Evolutionary conservation across 2,797 vertebrate genomes (phyloP).

Genomic region (Harpagifer antarcticus): DNA sequence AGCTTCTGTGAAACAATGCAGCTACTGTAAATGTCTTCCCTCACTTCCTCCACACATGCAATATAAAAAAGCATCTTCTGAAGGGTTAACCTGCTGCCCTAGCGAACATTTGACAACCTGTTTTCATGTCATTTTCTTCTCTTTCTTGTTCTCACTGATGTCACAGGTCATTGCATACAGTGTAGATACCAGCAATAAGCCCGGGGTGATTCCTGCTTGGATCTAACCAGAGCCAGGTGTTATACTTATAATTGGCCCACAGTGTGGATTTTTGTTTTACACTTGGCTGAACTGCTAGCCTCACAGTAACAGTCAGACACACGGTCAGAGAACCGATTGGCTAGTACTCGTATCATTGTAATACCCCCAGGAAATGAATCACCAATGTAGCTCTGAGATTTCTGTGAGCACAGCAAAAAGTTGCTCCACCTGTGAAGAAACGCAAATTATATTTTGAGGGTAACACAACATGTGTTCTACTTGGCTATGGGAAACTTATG

Average conservation of each 20-base stretch:
- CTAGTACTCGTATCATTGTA: constrained; percentile 57
- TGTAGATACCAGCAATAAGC: constrained; percentile 53
- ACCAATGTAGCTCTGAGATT: constrained; percentile 65
- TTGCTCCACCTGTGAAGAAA: constrained; percentile 68
- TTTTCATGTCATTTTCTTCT: constrained; percentile 45
- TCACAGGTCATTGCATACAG: constrained; percentile 64
- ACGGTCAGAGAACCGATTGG: constrained; percentile 39
- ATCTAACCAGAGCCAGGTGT: constrained; percentile 80
- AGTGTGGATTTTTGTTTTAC: constrained; percentile 79
- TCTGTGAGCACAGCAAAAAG: constrained; percentile 70
- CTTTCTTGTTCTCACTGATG: constrained; percentile 40
- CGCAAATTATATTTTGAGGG: constrained; percentile 75
- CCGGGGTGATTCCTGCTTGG: constrained; percentile 62
- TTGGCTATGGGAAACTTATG: constrained; percentile 50
- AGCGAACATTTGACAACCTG: constrained; percentile 26
- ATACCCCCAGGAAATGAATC: constrained; percentile 69
- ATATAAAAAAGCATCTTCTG: constrained; percentile 12
- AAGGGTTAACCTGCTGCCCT: constrained; percentile 33
- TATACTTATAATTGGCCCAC: constrained; percentile 82
- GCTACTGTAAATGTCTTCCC: constrained; percentile 14
- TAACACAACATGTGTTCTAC: constrained; percentile 66
- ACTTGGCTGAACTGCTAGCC: constrained; percentile 78
- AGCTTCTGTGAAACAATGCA: constrained; percentile 38
- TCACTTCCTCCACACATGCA: not conserved
- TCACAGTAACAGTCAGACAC: constrained; percentile 68